Evolutionary conservation across 1,140 invertebrate genomes (phyloP).

Genomic region (Diachasmimorpha longicaudata): DNA sequence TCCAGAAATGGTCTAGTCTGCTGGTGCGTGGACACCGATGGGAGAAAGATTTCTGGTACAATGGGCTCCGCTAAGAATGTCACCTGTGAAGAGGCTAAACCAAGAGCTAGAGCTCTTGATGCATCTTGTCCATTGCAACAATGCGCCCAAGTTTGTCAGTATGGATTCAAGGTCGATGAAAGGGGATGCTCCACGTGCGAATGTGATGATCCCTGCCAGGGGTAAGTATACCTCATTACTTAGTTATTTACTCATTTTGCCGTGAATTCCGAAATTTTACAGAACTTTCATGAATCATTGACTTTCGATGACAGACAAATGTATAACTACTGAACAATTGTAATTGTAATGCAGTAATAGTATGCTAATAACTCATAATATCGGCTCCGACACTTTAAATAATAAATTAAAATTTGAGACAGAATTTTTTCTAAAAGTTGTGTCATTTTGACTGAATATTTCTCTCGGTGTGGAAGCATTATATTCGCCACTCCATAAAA

Average conservation of each 20-base stretch:
- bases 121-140: constrained; percentile 46
- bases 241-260: too few relatives aligned
- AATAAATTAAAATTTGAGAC: too few relatives aligned
- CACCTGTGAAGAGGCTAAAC: constrained; percentile 63
- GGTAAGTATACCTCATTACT: constrained; percentile 47
- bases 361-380: too few relatives aligned
- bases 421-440: too few relatives aligned
- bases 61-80: constrained; percentile 79
- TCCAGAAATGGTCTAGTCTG: constrained; percentile 83
- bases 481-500: too few relatives aligned
- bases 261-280: too few relatives aligned
- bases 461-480: background rate
- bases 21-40: constrained; percentile 82
- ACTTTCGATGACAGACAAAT: too few relatives aligned
- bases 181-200: constrained; percentile 83
- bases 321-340: too few relatives aligned
- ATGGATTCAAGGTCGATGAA: constrained; percentile 80
- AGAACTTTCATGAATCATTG: too few relatives aligned
- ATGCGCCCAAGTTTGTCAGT: constrained; percentile 82
- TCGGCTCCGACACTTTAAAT: too few relatives aligned
- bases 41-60: constrained; percentile 76
- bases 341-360: too few relatives aligned
- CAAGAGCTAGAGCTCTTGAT: constrained; percentile 45
- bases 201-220: constrained; percentile 83
- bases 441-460: too few relatives aligned